Percentiles rank a stretch among this genome's conserved stretches.
phyloP scores from a whole-genome alignment of 2,797 vertebrate genomes.

The Cyclopterus lumpus region DNA sequence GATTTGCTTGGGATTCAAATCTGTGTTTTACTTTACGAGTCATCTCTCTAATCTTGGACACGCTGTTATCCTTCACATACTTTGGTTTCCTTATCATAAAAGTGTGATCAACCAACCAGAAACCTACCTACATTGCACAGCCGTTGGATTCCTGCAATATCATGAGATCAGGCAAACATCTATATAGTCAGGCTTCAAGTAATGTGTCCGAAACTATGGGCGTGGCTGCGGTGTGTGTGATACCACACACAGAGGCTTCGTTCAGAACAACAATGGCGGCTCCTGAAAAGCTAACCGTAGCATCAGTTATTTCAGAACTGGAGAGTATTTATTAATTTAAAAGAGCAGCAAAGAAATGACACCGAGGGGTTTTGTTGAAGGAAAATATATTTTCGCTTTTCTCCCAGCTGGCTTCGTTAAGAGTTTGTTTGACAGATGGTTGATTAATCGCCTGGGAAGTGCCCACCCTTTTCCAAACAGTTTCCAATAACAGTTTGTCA shows the following conservation, averaged over 20 bases:
- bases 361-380: background rate
- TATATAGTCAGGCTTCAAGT: background rate
- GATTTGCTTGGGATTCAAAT: slow-evolving; percentile 24
- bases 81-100: slow-evolving; percentile 15
- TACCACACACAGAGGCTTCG: background rate
- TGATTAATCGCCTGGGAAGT: background rate
- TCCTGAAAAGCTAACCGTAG: background rate
- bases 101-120: slow-evolving; percentile 8
- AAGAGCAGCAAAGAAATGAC: background rate
- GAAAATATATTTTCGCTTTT: background rate
- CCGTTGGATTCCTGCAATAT: background rate
- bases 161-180: background rate
- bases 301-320: background rate
- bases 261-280: background rate
- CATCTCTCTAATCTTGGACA: background rate
- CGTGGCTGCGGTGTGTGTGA: background rate
- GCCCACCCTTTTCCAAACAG: background rate
- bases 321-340: background rate
- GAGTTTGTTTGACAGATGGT: background rate
- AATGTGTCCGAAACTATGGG: background rate
- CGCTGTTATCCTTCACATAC: background rate
- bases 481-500: background rate
- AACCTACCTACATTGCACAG: background rate
- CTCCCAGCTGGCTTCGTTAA: background rate
- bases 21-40: slow-evolving; percentile 2